These are phyloP conservation scores for Schizaphis graminum DNA, from an alignment of 2,888 invertebrate species.

Conservation along the genomic window DNA sequence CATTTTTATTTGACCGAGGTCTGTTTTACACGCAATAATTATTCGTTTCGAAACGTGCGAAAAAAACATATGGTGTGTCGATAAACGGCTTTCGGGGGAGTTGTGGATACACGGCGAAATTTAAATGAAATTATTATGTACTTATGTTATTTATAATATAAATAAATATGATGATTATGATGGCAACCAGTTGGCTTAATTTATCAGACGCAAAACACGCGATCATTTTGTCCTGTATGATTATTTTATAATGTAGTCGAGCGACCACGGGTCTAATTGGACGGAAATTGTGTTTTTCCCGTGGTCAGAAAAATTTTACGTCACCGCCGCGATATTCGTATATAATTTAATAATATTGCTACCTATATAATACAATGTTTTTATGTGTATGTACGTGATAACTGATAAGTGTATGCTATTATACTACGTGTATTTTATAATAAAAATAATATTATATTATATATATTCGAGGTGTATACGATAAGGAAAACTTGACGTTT, in stretches of 20 bases:
- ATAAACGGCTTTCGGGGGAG: not conserved
- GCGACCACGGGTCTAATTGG: not conserved
- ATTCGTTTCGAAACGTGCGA: not conserved
- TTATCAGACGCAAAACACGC: slow-evolving; percentile 17
- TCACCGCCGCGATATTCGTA: not conserved
- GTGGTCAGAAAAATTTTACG: not conserved
- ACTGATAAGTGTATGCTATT: not conserved
- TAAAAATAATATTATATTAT: not conserved
- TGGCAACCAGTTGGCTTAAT: not conserved
- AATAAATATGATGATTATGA: no score
- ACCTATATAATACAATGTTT: not conserved
- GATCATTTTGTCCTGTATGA: slow-evolving; percentile 26
- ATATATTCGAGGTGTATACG: not conserved
- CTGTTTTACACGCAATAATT: slow-evolving; percentile 2
- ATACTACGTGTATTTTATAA: slow-evolving; percentile 1
- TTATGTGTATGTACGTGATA: not conserved
- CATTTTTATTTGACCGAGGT: not conserved
- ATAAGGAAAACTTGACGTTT: not conserved
- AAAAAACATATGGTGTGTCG: not conserved
- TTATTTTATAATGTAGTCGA: slow-evolving; percentile 4
- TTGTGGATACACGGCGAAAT: not conserved
- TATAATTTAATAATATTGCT: not conserved
- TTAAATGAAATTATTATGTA: not conserved
- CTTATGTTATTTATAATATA: not conserved
- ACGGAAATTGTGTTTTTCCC: slow-evolving; percentile 45